Evolutionary conservation across 1,140 invertebrate genomes (phyloP).

Genomic region (Bombus terrestris): DNA sequence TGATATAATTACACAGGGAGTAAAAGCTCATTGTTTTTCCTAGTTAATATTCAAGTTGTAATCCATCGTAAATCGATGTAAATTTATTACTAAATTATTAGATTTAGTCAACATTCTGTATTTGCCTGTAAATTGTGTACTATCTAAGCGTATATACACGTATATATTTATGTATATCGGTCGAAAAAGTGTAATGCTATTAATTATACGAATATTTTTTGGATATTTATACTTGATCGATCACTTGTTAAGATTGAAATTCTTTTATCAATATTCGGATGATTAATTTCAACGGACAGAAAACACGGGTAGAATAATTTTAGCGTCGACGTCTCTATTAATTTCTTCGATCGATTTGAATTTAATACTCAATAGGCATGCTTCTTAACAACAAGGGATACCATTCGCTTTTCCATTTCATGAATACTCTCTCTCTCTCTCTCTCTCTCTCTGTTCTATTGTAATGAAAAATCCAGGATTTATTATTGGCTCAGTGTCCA

Average conservation of each 20-base stretch:
- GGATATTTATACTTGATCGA: too few species aligned
- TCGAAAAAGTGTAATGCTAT: too few species aligned
- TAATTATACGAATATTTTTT: too few species aligned
- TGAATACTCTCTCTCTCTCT: neutral
- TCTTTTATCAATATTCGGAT: neutral
- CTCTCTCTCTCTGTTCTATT: neutral
- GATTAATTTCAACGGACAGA: neutral
- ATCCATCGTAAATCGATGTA: neutral
- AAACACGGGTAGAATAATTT: neutral
- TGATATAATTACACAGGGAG: neutral
- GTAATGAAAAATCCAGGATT: slow-evolving; percentile 62
- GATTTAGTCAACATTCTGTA: neutral
- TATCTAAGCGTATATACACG: too few species aligned
- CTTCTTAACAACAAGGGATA: neutral
- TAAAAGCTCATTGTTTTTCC: neutral
- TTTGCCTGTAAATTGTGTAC: neutral
- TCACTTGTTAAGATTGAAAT: neutral
- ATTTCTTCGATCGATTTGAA: neutral
- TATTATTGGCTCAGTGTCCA: slow-evolving; percentile 52
- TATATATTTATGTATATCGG: neutral
- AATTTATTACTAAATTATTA: neutral
- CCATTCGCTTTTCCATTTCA: neutral
- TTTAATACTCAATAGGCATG: neutral
- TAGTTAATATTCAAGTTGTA: neutral
- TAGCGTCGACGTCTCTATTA: neutral